Evolutionary conservation across 2,888 invertebrate species (phyloP).

Genomic region (Proisotoma minuta): DNA sequence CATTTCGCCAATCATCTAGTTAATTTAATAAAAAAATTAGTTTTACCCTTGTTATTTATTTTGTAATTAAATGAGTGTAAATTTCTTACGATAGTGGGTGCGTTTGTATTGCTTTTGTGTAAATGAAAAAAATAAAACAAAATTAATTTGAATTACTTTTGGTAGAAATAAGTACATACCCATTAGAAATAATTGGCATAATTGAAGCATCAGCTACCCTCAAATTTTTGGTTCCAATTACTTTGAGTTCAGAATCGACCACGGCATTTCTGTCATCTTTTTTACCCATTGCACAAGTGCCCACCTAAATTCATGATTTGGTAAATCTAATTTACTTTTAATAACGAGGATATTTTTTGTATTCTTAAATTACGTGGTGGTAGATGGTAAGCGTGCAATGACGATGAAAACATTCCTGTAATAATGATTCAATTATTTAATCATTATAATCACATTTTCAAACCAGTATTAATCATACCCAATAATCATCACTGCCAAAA

Average conservation of each 20-base stretch:
- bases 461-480: too few relatives aligned
- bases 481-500: conserved; percentile 36
- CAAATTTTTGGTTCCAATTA: conserved; percentile 37
- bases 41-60: too few relatives aligned
- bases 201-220: conserved; percentile 31
- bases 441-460: too few relatives aligned
- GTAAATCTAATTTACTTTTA: neutral
- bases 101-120: too few relatives aligned
- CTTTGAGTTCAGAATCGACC: conserved; percentile 39
- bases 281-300: conserved; percentile 43
- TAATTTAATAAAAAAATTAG: too few relatives aligned
- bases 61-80: too few relatives aligned
- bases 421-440: too few relatives aligned
- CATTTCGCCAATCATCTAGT: conserved; percentile 20
- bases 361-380: conserved; percentile 33
- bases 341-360: neutral
- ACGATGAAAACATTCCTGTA: conserved; percentile 41
- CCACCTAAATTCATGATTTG: neutral
- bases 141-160: neutral
- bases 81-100: too few relatives aligned
- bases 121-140: neutral
- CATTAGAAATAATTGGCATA: neutral
- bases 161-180: neutral
- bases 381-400: conserved; percentile 38
- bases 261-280: conserved; percentile 36